phyloP scores from a whole-genome alignment of 2,797 vertebrate genomes.

The Botia almorhae region DNA sequence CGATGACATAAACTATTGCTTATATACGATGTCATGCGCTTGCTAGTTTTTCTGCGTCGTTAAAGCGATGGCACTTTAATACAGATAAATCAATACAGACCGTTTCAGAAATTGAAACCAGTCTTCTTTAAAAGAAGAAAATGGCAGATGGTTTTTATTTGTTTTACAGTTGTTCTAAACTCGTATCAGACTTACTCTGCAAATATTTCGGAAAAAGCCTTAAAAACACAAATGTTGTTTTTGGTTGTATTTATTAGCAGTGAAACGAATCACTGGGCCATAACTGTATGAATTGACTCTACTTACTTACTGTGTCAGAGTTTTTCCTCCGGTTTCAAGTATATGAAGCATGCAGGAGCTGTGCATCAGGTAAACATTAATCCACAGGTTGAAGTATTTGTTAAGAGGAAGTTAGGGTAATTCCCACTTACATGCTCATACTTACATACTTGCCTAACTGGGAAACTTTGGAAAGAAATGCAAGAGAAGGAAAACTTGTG shows the following conservation, averaged over 20 bases:
- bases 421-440: not conserved
- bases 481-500: not conserved
- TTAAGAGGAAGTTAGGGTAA: not conserved
- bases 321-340: not conserved
- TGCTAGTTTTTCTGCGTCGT: not conserved
- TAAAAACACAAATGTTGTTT: not conserved
- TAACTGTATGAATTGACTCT: not conserved
- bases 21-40: not conserved
- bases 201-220: not conserved
- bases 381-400: not conserved
- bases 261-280: not conserved
- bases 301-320: not conserved
- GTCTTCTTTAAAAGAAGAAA: not conserved
- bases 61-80: not conserved
- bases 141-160: not conserved
- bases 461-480: not conserved
- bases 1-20: not conserved
- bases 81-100: not conserved
- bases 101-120: not conserved
- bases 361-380: not conserved
- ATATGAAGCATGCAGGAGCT: not conserved
- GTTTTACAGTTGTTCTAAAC: not conserved
- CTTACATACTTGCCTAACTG: not conserved
- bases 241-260: not conserved
- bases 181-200: not conserved